A percentile compares a stretch with the other conserved stretches of the same genome.
Conservation (phyloP, 2,113 vertebrate species). For the Passer domesticus region DNA sequence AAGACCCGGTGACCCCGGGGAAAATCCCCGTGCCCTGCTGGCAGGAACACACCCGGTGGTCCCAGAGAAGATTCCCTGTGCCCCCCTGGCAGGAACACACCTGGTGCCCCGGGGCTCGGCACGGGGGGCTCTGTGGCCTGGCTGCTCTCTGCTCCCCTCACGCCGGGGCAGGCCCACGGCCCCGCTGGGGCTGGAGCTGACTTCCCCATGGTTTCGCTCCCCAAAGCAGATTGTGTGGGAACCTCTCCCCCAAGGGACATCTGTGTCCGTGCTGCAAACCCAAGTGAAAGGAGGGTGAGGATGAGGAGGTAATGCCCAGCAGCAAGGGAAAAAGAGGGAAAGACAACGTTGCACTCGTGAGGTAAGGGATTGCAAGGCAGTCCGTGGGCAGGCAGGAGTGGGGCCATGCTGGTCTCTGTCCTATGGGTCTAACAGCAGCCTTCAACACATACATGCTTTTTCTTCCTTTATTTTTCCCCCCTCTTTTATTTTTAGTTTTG, state of each 20-base stretch:
- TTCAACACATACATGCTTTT: background rate
- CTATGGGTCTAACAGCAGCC: background rate
- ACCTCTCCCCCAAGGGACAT: background rate
- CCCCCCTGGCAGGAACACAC: background rate
- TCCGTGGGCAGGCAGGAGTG: background rate
- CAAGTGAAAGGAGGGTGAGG: accelerated
- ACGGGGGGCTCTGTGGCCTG: accelerated
- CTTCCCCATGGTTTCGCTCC: background rate
- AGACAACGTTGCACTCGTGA: accelerated
- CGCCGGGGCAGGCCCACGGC: background rate
- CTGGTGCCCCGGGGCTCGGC: background rate
- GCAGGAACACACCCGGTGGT: no score
- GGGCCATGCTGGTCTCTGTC: accelerated
- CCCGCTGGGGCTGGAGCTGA: accelerated
- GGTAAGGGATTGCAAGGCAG: background rate
- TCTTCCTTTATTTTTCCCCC: accelerated
- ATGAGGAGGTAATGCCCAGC: no score
- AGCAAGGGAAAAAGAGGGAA: background rate
- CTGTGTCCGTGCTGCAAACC: background rate
- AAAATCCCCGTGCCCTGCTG: background rate
- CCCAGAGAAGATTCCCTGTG: background rate
- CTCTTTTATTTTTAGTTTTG: background rate
- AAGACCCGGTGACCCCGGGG: background rate
- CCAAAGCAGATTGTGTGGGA: background rate
- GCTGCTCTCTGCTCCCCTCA: background rate